Conservation (phyloP, 2,888 invertebrate genomes). For the Drosophila neutralis region DNA sequence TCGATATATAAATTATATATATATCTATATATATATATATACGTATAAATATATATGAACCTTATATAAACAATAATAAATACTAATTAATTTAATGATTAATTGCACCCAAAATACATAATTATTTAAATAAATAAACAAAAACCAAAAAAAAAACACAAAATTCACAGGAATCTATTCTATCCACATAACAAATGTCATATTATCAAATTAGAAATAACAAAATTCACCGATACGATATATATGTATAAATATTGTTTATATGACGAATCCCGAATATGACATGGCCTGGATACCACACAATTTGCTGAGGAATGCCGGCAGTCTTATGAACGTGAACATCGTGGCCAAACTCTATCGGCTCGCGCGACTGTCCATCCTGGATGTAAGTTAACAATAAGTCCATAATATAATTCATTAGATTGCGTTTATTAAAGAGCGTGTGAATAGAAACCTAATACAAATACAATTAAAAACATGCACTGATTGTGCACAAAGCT, state of each 20-base stretch:
- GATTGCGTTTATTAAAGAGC: constrained; percentile 51
- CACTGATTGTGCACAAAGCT: constrained; percentile 36
- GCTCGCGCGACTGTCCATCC: constrained; percentile 32
- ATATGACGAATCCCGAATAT: constrained; percentile 47
- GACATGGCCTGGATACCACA: constrained; percentile 50
- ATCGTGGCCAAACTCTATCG: constrained; percentile 35
- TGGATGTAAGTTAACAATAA: constrained; percentile 45
- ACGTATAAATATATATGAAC: constrained; percentile 74
- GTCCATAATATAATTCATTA: not conserved
- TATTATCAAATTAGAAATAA: constrained; percentile 6
- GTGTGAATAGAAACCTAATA: constrained; percentile 20
- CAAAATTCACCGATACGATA: constrained; percentile 19
- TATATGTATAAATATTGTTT: constrained; percentile 23
- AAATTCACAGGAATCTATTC: not conserved
- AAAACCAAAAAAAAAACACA: constrained; percentile 35
- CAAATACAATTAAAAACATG: constrained; percentile 34
- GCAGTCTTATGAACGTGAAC: constrained; percentile 36
- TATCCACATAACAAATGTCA: not conserved
- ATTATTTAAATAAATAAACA: constrained; percentile 81
- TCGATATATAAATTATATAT: constrained; percentile 63
- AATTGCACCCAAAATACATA: constrained; percentile 83
- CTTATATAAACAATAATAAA: constrained; percentile 84
- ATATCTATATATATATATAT: constrained; percentile 44
- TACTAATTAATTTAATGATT: constrained; percentile 83
- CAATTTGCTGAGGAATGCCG: constrained; percentile 15